Conservation (phyloP, 2,797 vertebrate genomes). For the Pangasius sanitwongsei region DNA sequence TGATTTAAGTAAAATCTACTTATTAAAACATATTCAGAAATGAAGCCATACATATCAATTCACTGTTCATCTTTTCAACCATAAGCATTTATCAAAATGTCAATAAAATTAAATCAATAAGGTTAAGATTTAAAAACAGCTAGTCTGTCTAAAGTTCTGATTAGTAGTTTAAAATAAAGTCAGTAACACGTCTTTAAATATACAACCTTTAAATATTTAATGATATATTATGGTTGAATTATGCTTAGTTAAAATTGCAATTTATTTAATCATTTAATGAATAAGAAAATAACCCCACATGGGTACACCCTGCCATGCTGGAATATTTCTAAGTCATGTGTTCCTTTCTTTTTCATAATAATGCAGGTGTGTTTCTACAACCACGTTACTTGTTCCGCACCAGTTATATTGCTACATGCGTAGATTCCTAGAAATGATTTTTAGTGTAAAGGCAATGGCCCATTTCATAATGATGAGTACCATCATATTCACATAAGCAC, state of each 20-base stretch:
- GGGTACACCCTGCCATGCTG: not conserved
- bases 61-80: not conserved
- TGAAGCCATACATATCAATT: not conserved
- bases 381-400: not conserved
- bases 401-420: not conserved
- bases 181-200: not conserved
- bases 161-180: not conserved
- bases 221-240: not conserved
- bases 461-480: not conserved
- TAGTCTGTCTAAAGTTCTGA: not conserved
- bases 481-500: not conserved
- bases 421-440: not conserved
- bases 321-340: not conserved
- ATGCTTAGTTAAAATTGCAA: not conserved
- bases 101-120: not conserved
- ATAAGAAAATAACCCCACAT: not conserved
- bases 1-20: not conserved
- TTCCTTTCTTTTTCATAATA: not conserved
- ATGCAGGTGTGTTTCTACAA: not conserved
- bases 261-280: not conserved
- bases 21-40: not conserved
- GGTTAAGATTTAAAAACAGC: not conserved
- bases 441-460: not conserved
- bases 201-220: not conserved
- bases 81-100: not conserved